phyloP scores from a whole-genome alignment of 2,113 vertebrate species.

The Lagenorhynchus albirostris region DNA sequence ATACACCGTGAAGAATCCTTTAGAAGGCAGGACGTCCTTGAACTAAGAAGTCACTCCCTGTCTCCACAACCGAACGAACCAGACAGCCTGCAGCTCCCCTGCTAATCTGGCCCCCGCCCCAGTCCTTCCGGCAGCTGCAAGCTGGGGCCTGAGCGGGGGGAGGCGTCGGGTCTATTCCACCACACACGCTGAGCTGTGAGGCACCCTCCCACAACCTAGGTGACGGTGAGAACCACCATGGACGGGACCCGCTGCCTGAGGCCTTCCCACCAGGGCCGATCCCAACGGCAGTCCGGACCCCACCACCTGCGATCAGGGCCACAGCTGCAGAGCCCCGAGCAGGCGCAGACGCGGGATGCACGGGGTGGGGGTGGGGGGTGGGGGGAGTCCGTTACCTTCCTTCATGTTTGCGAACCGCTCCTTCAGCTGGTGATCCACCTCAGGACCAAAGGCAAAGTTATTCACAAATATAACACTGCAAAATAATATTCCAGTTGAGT shows the following conservation, averaged over 20 bases:
- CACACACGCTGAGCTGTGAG: background rate
- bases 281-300: background rate
- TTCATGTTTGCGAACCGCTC: slow-evolving; percentile 99
- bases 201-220: background rate
- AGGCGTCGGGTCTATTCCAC: background rate
- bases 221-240: background rate
- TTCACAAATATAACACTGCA: slow-evolving; percentile 99
- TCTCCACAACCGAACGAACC: rapidly evolving
- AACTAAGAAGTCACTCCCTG: rapidly evolving
- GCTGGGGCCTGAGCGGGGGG: background rate
- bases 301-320: too few relatives aligned
- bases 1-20: rapidly evolving
- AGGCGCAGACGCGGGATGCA: rapidly evolving
- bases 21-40: rapidly evolving
- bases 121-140: too few relatives aligned
- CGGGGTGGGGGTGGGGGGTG: background rate
- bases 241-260: background rate
- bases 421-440: slow-evolving; percentile 99
- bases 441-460: slow-evolving; percentile 99
- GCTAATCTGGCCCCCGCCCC: background rate
- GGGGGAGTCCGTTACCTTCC: slow-evolving; percentile 88
- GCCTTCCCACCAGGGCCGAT: background rate
- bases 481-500: slow-evolving; percentile 76
- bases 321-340: background rate
- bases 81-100: rapidly evolving